Evolutionary conservation across 2,888 invertebrate genomes (phyloP).

Genomic region (Zele albiditarsus): DNA sequence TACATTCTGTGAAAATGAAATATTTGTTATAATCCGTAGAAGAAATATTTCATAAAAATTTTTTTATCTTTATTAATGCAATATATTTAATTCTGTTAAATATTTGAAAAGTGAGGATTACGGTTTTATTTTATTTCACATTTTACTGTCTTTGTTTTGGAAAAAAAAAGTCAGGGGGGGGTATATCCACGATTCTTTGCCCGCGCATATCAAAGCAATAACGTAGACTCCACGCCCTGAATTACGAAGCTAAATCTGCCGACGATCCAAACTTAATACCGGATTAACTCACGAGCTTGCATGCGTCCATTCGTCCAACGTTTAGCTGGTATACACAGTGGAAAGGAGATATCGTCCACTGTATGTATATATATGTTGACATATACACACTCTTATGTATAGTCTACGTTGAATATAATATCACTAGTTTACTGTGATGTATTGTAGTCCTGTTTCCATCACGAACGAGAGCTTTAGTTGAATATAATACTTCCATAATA

Average conservation of each 20-base stretch:
- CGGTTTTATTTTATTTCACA: background rate
- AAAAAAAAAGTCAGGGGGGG: background rate
- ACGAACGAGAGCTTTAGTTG: background rate
- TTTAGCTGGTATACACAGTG: conserved; percentile 25
- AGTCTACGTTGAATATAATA: conserved; percentile 53
- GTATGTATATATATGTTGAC: conserved; percentile 36
- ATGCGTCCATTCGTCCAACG: conserved; percentile 25
- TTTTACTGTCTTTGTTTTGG: conserved; percentile 11
- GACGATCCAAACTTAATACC: conserved; percentile 52
- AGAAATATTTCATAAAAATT: conserved; percentile 10
- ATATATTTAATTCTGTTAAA: background rate
- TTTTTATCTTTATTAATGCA: conserved; percentile 23
- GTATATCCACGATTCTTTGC: background rate
- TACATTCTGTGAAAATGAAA: conserved; percentile 28
- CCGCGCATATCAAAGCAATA: conserved; percentile 41
- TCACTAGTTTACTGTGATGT: conserved; percentile 46
- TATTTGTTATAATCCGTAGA: background rate
- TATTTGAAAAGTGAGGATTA: background rate
- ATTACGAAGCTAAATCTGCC: conserved; percentile 51
- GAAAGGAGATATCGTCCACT: conserved; percentile 63
- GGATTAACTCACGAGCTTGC: conserved; percentile 45
- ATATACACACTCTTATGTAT: background rate
- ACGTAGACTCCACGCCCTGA: conserved; percentile 44
- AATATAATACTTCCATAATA: background rate
- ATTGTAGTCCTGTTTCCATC: conserved; percentile 6